These are phyloP conservation scores for Mythimna loreyi DNA, from an alignment of 2,888 invertebrate species.

Conservation along the genomic window DNA sequence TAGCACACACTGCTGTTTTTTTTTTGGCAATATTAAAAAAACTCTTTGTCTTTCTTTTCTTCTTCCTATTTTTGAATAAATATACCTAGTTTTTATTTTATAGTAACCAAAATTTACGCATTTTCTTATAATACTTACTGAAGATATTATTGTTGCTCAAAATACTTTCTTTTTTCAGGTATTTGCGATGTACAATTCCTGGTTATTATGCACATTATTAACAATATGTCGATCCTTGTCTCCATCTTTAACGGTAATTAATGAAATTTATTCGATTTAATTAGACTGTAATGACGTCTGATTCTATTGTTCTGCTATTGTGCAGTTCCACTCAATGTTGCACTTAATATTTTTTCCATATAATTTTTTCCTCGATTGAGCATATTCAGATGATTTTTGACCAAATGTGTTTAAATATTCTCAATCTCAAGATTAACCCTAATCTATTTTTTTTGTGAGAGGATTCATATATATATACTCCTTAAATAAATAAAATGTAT, in stretches of 20 bases:
- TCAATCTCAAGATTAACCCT: no score
- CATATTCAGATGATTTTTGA: no score
- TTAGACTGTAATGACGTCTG: background rate
- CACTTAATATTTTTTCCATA: no score
- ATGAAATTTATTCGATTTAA: background rate
- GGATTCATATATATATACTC: background rate
- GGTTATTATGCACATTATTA: slow-evolving; percentile 76
- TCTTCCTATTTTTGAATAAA: no score
- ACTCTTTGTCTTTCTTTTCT: no score
- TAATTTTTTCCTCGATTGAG: no score
- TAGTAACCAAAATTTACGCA: no score
- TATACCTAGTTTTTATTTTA: no score
- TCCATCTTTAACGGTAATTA: slow-evolving; percentile 74
- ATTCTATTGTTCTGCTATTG: background rate
- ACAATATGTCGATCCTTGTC: slow-evolving; percentile 77
- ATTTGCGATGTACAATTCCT: slow-evolving; percentile 75
- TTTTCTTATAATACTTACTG: background rate
- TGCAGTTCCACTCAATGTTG: background rate
- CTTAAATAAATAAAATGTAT: no score
- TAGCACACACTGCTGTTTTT: no score
- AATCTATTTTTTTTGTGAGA: background rate
- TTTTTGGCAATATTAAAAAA: no score
- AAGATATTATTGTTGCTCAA: background rate
- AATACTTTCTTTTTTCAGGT: slow-evolving; percentile 68
- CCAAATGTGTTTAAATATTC: no score